Conservation (phyloP, 2,888 invertebrate genomes). For the Sinohyriopsis cumingii region DNA sequence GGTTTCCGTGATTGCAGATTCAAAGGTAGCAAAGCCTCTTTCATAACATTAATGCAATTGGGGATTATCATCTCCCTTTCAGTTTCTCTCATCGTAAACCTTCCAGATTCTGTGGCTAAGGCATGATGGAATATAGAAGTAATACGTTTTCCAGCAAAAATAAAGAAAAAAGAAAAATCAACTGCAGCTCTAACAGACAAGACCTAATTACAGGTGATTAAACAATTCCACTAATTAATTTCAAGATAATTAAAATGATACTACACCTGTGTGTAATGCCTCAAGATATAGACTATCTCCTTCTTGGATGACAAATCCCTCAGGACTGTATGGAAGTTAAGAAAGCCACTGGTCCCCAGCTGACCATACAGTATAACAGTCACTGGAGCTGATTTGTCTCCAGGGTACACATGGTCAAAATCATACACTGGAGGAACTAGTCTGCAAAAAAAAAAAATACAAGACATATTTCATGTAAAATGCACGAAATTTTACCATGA, state of each 20-base stretch:
- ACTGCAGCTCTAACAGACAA: no score
- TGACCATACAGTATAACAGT: constrained; percentile 89
- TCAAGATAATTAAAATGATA: not conserved
- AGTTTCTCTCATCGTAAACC: no score
- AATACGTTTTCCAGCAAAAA: no score
- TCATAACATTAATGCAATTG: no score
- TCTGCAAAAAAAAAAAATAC: constrained; percentile 47
- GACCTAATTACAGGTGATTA: no score
- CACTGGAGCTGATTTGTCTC: constrained; percentile 77
- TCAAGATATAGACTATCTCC: constrained; percentile 86
- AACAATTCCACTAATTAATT: no score
- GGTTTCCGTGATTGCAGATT: no score
- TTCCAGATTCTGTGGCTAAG: no score
- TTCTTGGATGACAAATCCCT: constrained; percentile 80
- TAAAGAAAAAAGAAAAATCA: no score
- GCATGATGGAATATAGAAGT: no score
- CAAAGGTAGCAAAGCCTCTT: no score
- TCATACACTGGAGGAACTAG: constrained; percentile 79
- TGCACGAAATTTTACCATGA: not conserved
- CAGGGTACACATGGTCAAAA: constrained; percentile 88
- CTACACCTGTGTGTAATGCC: constrained; percentile 87
- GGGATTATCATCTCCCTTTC: no score
- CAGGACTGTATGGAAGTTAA: constrained; percentile 82
- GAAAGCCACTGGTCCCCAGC: constrained; percentile 85
- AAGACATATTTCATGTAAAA: not conserved